Evolutionary conservation across 2,888 invertebrate genomes (phyloP).

Genomic region (Aricia artaxerxes): DNA sequence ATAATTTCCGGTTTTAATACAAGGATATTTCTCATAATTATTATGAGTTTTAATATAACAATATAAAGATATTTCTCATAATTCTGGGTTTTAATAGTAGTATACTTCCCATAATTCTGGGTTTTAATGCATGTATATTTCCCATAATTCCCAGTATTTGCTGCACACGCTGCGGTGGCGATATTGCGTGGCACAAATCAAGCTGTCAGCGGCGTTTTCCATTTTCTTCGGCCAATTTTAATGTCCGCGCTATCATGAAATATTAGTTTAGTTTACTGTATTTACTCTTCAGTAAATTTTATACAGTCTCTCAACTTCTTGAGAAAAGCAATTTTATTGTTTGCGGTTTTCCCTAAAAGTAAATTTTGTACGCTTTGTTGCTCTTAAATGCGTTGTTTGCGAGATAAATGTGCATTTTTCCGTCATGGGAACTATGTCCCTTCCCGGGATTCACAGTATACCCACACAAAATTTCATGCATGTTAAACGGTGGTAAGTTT

Average conservation of each 20-base stretch:
- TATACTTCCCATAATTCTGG: not conserved
- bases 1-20: too few relatives aligned
- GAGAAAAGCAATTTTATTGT: not conserved
- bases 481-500: too few relatives aligned
- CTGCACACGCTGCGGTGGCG: not conserved
- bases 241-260: conserved; percentile 13
- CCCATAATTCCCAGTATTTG: conserved; percentile 1
- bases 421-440: not conserved
- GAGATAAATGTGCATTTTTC: not conserved
- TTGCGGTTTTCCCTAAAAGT: not conserved
- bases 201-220: conserved; percentile 13
- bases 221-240: conserved; percentile 26
- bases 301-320: not conserved
- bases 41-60: too few relatives aligned
- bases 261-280: conserved; percentile 12
- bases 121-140: not conserved
- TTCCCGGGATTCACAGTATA: not conserved
- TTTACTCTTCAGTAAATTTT: not conserved
- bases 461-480: too few relatives aligned
- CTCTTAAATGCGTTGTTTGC: not conserved
- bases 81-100: too few relatives aligned
- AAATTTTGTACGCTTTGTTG: not conserved
- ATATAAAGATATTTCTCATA: too few relatives aligned
- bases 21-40: too few relatives aligned
- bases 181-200: conserved; percentile 26